Conservation (phyloP, 2,888 invertebrate species). For the Colletes collaris region DNA sequence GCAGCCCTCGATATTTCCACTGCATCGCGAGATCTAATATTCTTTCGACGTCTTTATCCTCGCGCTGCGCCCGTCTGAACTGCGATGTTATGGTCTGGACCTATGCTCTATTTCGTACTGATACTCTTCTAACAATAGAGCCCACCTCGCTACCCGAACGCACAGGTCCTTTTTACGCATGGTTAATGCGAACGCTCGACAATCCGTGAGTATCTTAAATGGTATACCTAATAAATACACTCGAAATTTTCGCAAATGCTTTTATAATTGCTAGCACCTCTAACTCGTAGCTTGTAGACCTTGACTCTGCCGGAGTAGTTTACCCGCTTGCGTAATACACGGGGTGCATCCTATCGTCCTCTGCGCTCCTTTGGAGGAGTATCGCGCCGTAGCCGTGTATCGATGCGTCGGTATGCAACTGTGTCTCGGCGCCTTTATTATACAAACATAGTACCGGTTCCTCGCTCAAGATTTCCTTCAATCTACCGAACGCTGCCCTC, state of each 20-base stretch:
- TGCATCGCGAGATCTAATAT: background rate
- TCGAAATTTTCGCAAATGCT: no score
- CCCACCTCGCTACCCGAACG: slow-evolving; percentile 10
- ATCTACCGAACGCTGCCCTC: background rate
- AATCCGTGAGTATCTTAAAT: no score
- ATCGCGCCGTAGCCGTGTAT: slow-evolving; percentile 21
- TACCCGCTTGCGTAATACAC: slow-evolving; percentile 20
- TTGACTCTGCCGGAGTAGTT: slow-evolving; percentile 10
- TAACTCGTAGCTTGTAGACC: background rate
- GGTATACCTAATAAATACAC: no score
- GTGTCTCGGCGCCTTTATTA: background rate
- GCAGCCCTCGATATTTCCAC: slow-evolving; percentile 1
- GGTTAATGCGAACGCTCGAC: no score
- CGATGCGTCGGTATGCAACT: slow-evolving; percentile 1
- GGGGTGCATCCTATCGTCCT: background rate
- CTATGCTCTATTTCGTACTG: slow-evolving; percentile 8
- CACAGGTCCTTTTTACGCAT: slow-evolving; percentile 5
- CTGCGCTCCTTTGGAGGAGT: background rate
- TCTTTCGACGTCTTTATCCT: background rate
- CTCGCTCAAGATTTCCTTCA: slow-evolving; percentile 13
- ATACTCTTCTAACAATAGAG: slow-evolving; percentile 4
- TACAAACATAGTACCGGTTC: slow-evolving; percentile 9
- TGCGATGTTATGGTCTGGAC: background rate
- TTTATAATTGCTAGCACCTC: no score
- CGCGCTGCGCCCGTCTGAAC: slow-evolving; percentile 1